Conservation (phyloP, 2,888 invertebrate genomes). For the Lepidonotus clava region DNA sequence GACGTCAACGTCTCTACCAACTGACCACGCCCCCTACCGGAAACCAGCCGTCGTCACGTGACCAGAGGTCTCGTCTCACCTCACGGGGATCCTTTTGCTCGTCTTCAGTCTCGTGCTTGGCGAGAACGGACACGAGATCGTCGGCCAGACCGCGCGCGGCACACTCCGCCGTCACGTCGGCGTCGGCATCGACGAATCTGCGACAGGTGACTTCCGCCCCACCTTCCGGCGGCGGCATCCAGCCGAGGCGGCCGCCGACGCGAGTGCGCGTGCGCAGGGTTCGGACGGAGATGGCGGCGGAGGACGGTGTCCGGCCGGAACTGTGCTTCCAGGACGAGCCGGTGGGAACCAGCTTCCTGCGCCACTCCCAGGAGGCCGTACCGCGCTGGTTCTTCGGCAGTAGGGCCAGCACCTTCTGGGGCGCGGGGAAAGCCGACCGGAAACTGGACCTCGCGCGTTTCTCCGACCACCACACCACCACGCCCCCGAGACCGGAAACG, state of each 20-base stretch:
- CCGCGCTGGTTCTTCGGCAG: constrained; percentile 48
- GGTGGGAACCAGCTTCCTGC: constrained; percentile 17
- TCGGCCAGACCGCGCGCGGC: too few species aligned
- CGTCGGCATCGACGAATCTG: too few species aligned
- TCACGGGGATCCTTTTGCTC: neutral
- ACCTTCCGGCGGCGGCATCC: neutral
- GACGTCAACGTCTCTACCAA: neutral
- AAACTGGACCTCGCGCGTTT: constrained; percentile 24
- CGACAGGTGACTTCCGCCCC: neutral
- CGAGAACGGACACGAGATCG: constrained; percentile 22
- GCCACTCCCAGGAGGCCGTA: neutral
- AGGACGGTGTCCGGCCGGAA: constrained; percentile 14
- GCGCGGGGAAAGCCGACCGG: neutral
- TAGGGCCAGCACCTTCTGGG: constrained; percentile 14
- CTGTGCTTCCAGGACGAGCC: neutral
- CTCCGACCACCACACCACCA: neutral
- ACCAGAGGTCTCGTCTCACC: neutral
- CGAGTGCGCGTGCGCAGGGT: neutral
- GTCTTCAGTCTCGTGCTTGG: neutral
- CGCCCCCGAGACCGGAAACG: neutral
- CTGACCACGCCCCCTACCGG: neutral
- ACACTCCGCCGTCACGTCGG: too few species aligned
- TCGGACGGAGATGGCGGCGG: neutral
- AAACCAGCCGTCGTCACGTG: neutral
- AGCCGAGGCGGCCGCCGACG: neutral